phyloP scores from a whole-genome alignment of 2,888 invertebrate species.

The Myopa tessellatipennis region DNA sequence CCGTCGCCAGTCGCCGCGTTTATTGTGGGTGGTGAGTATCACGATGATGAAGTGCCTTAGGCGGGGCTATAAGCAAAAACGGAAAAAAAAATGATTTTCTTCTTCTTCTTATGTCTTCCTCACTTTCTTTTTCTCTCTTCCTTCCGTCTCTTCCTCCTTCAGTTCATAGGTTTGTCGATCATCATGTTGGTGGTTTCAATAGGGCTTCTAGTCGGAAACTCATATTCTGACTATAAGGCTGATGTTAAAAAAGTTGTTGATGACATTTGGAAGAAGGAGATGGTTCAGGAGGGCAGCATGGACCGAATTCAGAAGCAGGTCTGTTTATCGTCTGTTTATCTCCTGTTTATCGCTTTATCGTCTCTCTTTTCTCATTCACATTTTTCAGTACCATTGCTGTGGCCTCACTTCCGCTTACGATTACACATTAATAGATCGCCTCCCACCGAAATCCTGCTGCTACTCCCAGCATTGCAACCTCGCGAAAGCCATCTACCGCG shows the following conservation, averaged over 20 bases:
- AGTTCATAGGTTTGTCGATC: background rate
- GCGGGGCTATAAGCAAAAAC: no score
- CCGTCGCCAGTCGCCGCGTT: constrained; percentile 58
- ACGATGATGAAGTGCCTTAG: background rate
- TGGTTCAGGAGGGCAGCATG: constrained; percentile 56
- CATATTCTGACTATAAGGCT: no score
- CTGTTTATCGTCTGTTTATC: constrained; percentile 38
- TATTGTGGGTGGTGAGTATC: constrained; percentile 58
- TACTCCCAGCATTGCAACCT: constrained; percentile 58
- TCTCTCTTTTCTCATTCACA: background rate
- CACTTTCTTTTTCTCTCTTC: no score
- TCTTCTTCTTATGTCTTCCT: no score
- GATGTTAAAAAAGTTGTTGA: constrained; percentile 43
- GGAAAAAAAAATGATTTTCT: no score
- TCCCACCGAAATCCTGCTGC: constrained; percentile 60
- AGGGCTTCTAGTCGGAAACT: no score
- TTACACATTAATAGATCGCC: constrained; percentile 45
- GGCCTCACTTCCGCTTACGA: constrained; percentile 59
- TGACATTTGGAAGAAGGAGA: constrained; percentile 57
- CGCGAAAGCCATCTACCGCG: constrained; percentile 52
- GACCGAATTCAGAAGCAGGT: constrained; percentile 57
- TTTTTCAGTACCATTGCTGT: constrained; percentile 59
- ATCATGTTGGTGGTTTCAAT: background rate
- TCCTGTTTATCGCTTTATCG: background rate
- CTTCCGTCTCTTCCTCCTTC: no score